phyloP scores from a whole-genome alignment of 2,797 vertebrate species.

The Knipowitschia caucasica region DNA sequence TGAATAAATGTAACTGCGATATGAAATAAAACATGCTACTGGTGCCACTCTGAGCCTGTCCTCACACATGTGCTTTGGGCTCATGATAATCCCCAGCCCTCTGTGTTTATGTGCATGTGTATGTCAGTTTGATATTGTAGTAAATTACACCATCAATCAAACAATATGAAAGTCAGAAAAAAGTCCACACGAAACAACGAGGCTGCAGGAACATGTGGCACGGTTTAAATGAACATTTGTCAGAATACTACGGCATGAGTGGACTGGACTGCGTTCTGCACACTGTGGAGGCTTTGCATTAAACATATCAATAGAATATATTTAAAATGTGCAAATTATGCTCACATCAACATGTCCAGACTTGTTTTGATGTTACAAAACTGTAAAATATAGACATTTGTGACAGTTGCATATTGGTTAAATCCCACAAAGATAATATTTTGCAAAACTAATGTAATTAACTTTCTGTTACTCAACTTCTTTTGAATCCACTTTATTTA shows the following conservation, averaged over 20 bases:
- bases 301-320: not conserved
- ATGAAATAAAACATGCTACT: conserved; percentile 11
- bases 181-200: conserved; percentile 60
- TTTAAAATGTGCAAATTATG: not conserved
- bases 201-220: conserved; percentile 72
- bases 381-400: not conserved
- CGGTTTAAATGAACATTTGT: conserved; percentile 72
- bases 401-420: not conserved
- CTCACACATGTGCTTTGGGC: conserved; percentile 34
- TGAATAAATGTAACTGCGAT: conserved; percentile 1
- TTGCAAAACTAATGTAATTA: not conserved
- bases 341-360: not conserved
- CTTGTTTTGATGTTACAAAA: not conserved
- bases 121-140: conserved; percentile 64
- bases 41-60: conserved; percentile 39
- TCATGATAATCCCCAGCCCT: conserved; percentile 19
- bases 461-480: not conserved
- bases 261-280: conserved; percentile 1
- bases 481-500: no score
- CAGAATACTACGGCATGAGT: conserved; percentile 25
- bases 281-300: not conserved
- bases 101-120: conserved; percentile 22
- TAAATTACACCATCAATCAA: conserved; percentile 81
- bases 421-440: not conserved
- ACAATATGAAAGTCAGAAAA: conserved; percentile 47